Evolutionary conservation across 2,113 vertebrate genomes (phyloP).

Genomic region (Onychostoma macrolepis): DNA sequence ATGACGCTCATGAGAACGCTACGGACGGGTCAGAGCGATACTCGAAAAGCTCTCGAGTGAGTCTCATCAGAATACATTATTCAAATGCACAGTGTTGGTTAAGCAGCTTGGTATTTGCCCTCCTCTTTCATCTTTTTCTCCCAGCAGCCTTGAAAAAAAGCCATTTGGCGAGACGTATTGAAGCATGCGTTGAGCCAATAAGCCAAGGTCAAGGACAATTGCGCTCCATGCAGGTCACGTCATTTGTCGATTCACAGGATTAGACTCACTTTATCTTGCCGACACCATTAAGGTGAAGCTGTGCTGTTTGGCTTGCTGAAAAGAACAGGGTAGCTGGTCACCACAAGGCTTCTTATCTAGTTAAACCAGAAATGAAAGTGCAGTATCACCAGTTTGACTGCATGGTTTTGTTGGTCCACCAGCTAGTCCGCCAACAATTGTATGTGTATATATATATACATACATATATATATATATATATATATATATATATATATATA

Average conservation of each 20-base stretch:
- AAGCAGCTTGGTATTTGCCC: slow-evolving; percentile 13
- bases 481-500: too few species aligned
- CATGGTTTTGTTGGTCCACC: neutral
- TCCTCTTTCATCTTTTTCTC: slow-evolving; percentile 14
- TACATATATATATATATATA: too few species aligned
- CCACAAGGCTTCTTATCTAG: neutral
- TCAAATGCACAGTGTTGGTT: slow-evolving; percentile 45
- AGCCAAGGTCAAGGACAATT: slow-evolving; percentile 27
- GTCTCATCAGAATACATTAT: slow-evolving; percentile 49
- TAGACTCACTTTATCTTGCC: slow-evolving; percentile 13
- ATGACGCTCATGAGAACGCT: slow-evolving; percentile 47
- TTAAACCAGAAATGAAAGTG: neutral
- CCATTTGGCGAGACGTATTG: slow-evolving; percentile 24
- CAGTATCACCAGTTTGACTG: neutral
- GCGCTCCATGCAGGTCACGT: slow-evolving; percentile 24
- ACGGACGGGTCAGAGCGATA: slow-evolving; percentile 41
- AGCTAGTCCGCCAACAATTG: neutral
- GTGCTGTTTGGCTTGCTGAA: neutral
- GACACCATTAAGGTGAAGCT: slow-evolving; percentile 4
- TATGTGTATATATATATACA: too few species aligned
- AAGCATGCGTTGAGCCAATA: neutral
- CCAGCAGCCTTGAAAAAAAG: slow-evolving; percentile 15
- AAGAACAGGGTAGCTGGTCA: neutral
- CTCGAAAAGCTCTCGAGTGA: slow-evolving; percentile 30
- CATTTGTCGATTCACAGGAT: neutral